Evolutionary conservation across 2,888 invertebrate genomes (phyloP), one percentile per base, ranked within the genome.

Genomic region (Calameuta pallipes): DNA sequence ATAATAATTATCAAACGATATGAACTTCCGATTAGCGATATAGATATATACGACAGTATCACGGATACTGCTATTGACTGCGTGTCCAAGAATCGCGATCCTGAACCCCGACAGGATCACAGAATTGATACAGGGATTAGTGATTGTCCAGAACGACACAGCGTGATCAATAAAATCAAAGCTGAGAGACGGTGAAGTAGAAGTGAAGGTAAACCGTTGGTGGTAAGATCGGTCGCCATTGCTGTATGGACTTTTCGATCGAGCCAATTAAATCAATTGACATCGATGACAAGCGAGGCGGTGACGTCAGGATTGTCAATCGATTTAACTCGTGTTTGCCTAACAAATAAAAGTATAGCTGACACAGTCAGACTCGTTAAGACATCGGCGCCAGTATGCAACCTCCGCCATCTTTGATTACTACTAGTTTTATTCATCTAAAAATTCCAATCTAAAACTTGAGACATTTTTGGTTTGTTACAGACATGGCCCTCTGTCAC

Each of bases 401-500:
- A 23, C 33, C 23, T 33, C 33, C 33, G 35, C n/a, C 69, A n/a
- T 31, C 35, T 75, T n/a, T 69, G 75, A 13, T 73, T 76, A 36
- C 37, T 68, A 76, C 15, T 75, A 78, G 69, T 23, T 41, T 79
- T 35, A 4, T 75, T 69, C 23, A 70, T 76, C 11, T 73, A 30
- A 30, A 4, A 76, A 31, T 73, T 1, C 9, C 12, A 74, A 68
- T 23, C n/a, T 69, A 34, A 34, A 78, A 33, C 31, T 70, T 23
- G 6, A 23, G 9, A 9, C 1, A 12, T 31, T 73, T 11, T 13
- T 76, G 78, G 76, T 83, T 70, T 86, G 81, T 93, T 93, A 76
- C 92, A 94, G 95, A 94, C 90, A 94, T 94, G 94, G 93, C 94
- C 56, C 92, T 94, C 76, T 95, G 95, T 89, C 94, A 94, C 85